phyloP scores from a whole-genome alignment of 2,113 vertebrate genomes.

The Prionailurus bengalensis region DNA sequence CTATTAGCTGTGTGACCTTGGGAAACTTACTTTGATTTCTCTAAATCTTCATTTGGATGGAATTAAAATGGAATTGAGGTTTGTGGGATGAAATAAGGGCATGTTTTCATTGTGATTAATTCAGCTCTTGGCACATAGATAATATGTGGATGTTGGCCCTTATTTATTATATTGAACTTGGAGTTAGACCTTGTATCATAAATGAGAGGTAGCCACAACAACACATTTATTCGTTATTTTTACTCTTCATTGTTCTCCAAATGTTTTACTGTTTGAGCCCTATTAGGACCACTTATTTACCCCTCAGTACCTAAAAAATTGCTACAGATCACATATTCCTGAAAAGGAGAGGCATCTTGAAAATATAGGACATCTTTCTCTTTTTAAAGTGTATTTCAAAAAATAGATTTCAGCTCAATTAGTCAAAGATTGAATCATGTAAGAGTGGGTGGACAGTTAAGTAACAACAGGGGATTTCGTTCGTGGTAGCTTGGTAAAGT shows the following conservation, averaged over 20 bases:
- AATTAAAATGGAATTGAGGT: slow-evolving; percentile 10
- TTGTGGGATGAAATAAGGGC: neutral
- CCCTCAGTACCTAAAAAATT: neutral
- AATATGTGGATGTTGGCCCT: neutral
- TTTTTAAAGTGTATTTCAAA: slow-evolving; percentile 25
- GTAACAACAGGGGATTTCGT: neutral
- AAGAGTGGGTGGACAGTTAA: neutral
- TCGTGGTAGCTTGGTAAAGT: neutral
- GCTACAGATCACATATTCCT: neutral
- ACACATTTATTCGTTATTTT: slow-evolving; percentile 20
- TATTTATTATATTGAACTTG: slow-evolving; percentile 19
- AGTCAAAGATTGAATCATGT: neutral
- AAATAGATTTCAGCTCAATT: neutral
- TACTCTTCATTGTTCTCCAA: neutral
- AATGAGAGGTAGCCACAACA: neutral
- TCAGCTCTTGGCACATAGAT: slow-evolving; percentile 10
- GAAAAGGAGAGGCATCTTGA: neutral
- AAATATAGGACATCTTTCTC: neutral
- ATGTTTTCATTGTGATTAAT: neutral
- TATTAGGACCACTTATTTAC: neutral
- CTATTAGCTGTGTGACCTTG: neutral
- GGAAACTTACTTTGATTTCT: neutral
- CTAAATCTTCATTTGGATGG: neutral
- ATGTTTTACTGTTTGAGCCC: neutral
- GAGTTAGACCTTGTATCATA: neutral